phyloP scores from a whole-genome alignment of 2,888 invertebrate species.

The Apodemia duryi region DNA sequence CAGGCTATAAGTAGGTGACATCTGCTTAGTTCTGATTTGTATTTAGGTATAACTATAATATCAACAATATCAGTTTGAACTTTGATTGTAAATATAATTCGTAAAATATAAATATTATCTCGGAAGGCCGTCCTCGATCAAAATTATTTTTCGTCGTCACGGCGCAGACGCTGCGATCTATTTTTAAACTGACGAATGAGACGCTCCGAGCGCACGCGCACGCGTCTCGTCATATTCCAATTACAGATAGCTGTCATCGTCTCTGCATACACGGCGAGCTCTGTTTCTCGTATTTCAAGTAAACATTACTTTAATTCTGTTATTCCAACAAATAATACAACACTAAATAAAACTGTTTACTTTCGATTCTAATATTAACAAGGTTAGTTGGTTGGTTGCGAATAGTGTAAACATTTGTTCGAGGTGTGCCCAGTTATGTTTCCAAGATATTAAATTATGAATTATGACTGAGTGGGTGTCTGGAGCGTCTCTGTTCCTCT shows the following conservation, averaged over 20 bases:
- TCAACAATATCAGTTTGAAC: neutral
- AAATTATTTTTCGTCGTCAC: slow-evolving; percentile 78
- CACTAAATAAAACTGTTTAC: slow-evolving; percentile 23
- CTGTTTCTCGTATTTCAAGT: slow-evolving; percentile 48
- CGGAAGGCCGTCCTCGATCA: slow-evolving; percentile 72
- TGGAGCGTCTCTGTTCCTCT: slow-evolving; percentile 60
- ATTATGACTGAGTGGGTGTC: slow-evolving; percentile 69
- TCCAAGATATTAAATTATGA: slow-evolving; percentile 73
- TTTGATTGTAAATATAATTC: slow-evolving; percentile 29
- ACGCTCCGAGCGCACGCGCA: slow-evolving; percentile 73
- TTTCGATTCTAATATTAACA: slow-evolving; percentile 24
- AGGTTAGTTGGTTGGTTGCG: slow-evolving; percentile 34
- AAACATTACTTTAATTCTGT: slow-evolving; percentile 43
- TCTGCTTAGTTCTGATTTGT: too few species aligned
- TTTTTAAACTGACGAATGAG: slow-evolving; percentile 79
- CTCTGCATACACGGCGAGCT: slow-evolving; percentile 56
- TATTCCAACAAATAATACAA: slow-evolving; percentile 36
- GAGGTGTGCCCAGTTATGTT: slow-evolving; percentile 45
- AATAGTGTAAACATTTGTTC: slow-evolving; percentile 53
- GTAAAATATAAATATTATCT: slow-evolving; percentile 78
- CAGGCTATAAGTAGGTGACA: too few species aligned
- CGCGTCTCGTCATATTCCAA: slow-evolving; percentile 77
- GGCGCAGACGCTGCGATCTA: slow-evolving; percentile 76
- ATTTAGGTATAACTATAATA: too few species aligned
- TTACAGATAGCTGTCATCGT: slow-evolving; percentile 77